phyloP scores from a whole-genome alignment of 2,888 invertebrate genomes.

The Drosophila eohydei region DNA sequence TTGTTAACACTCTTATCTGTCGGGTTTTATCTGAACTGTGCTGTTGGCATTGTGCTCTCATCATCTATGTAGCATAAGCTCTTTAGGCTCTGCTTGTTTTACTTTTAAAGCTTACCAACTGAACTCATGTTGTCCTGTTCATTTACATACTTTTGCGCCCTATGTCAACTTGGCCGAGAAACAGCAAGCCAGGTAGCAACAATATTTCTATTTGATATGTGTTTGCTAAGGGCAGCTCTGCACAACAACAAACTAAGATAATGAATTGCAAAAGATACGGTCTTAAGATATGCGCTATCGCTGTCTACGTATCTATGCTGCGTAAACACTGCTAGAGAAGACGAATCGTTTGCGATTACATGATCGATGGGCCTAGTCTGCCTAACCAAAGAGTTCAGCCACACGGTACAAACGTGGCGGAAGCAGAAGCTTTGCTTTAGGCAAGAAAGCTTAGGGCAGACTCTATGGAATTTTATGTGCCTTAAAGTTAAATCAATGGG shows the following conservation, averaged over 20 bases:
- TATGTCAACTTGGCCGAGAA: background rate
- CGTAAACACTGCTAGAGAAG: constrained; percentile 5
- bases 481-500: background rate
- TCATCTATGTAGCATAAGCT: constrained; percentile 56
- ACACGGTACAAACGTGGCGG: background rate
- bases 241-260: constrained; percentile 28
- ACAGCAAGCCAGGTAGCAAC: constrained; percentile 18
- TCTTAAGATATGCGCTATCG: constrained; percentile 36
- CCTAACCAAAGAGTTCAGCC: background rate
- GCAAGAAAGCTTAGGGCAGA: background rate
- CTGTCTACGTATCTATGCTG: constrained; percentile 25
- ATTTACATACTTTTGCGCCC: constrained; percentile 6
- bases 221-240: constrained; percentile 20
- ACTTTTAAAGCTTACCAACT: constrained; percentile 63
- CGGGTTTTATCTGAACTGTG: constrained; percentile 50
- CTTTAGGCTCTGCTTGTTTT: constrained; percentile 58
- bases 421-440: background rate
- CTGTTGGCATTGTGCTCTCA: constrained; percentile 45
- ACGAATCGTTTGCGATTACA: constrained; percentile 17
- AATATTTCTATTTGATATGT: background rate
- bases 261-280: constrained; percentile 46
- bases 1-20: constrained; percentile 72
- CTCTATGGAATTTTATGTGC: background rate
- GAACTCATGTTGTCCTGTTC: background rate
- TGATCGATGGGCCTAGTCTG: constrained; percentile 38